These are phyloP conservation scores for Holacanthella duospinosa DNA, from an alignment of 2,888 invertebrate species.

Conservation along the genomic window DNA sequence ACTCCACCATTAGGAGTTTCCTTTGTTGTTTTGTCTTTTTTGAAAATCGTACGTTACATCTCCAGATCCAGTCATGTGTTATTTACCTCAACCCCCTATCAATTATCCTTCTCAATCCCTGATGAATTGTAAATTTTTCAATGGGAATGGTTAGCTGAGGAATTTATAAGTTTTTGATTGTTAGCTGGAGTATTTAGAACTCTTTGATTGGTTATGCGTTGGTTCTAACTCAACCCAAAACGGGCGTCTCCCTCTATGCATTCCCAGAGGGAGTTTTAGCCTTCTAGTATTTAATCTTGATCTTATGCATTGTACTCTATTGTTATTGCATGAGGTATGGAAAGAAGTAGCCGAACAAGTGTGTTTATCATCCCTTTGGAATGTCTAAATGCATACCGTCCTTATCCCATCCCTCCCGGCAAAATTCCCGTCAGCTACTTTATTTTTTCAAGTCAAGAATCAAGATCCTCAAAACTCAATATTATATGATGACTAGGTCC, in stretches of 20 bases:
- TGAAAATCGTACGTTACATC: too few relatives aligned
- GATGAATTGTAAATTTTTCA: too few relatives aligned
- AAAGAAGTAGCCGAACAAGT: not conserved
- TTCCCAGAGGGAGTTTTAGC: not conserved
- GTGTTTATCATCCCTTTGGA: conserved; percentile 1
- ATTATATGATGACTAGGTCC: not conserved
- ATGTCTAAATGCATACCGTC: not conserved
- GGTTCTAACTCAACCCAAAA: not conserved
- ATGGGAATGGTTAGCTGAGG: too few relatives aligned
- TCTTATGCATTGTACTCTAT: not conserved
- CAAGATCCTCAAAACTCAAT: not conserved
- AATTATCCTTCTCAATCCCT: too few relatives aligned
- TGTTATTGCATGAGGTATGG: not conserved
- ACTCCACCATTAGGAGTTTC: too few relatives aligned
- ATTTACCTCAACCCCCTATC: too few relatives aligned
- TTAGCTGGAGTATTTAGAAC: too few relatives aligned
- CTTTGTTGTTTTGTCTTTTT: too few relatives aligned
- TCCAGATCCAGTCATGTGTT: too few relatives aligned
- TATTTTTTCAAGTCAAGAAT: not conserved
- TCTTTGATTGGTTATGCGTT: not conserved
- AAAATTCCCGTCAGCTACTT: not conserved
- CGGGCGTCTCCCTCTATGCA: not conserved
- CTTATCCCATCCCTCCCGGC: not conserved
- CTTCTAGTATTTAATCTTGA: not conserved
- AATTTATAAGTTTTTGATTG: too few relatives aligned